Evolutionary conservation across 2,797 vertebrate genomes (phyloP).

Genomic region (Galagoides demidoff): DNA sequence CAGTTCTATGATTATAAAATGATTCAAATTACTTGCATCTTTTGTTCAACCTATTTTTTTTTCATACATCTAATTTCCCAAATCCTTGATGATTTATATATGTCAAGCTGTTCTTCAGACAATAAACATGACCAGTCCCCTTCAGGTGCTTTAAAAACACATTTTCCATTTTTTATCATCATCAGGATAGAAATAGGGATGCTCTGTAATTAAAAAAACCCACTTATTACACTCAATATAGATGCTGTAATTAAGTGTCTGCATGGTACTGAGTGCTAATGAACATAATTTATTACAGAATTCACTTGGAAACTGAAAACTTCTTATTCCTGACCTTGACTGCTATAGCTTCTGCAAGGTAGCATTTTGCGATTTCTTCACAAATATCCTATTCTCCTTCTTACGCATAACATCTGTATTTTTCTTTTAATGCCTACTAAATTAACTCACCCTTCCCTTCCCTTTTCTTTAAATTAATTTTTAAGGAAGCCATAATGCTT

Average conservation of each 20-base stretch:
- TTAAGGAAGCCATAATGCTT: neutral
- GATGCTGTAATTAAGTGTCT: conserved; percentile 19
- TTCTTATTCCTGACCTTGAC: neutral
- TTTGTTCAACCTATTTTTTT: conserved; percentile 5
- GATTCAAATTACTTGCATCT: no score
- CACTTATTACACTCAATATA: conserved; percentile 34
- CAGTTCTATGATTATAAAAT: no score
- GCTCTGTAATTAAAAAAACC: conserved; percentile 7
- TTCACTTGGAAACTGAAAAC: neutral
- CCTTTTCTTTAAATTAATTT: neutral
- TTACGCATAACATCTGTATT: neutral
- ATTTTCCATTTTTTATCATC: neutral
- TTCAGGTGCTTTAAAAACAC: conserved; percentile 20
- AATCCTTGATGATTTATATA: neutral
- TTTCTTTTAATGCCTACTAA: neutral
- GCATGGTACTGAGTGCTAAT: neutral
- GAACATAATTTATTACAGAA: neutral
- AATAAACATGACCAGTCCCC: conserved; percentile 1
- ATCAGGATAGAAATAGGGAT: neutral
- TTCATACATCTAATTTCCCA: neutral
- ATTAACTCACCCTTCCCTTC: neutral
- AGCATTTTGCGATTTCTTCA: neutral
- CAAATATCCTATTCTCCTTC: neutral
- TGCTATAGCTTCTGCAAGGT: neutral
- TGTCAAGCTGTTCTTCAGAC: neutral